Evolutionary conservation across 2,888 invertebrate genomes (phyloP).

Genomic region (Cantharis nigra): DNA sequence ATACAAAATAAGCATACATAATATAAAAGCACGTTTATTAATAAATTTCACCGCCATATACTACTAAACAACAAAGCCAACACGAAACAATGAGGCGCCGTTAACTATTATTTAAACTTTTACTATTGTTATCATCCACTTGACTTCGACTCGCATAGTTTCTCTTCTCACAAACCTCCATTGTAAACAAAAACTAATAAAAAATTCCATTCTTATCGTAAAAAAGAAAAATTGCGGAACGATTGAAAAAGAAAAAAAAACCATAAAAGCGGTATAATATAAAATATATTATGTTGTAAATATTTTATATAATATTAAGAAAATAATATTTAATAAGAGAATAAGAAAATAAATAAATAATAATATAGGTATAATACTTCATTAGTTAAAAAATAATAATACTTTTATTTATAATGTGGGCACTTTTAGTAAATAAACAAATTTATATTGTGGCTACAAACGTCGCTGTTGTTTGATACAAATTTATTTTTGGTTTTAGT

Average conservation of each 20-base stretch:
- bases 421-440: not conserved
- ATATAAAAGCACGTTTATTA: slow-evolving; percentile 12
- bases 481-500: not conserved
- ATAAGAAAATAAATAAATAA: no score
- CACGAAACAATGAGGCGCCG: slow-evolving; percentile 9
- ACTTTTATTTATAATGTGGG: not conserved
- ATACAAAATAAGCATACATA: slow-evolving; percentile 5
- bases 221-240: not conserved
- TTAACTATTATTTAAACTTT: slow-evolving; percentile 9
- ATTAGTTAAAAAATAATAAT: not conserved
- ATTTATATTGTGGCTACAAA: not conserved
- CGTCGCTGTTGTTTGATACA: not conserved
- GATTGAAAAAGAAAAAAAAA: not conserved
- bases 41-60: slow-evolving; percentile 8
- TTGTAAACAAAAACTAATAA: not conserved
- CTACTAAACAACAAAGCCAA: not conserved
- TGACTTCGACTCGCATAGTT: slow-evolving; percentile 1
- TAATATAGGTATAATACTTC: no score
- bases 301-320: not conserved
- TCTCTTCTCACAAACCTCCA: slow-evolving; percentile 7
- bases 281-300: no score
- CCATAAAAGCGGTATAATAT: not conserved
- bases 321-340: no score
- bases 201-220: not conserved
- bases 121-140: slow-evolving; percentile 6